Conservation (phyloP, 2,797 vertebrate species). For the Hippocampus kuda region DNA sequence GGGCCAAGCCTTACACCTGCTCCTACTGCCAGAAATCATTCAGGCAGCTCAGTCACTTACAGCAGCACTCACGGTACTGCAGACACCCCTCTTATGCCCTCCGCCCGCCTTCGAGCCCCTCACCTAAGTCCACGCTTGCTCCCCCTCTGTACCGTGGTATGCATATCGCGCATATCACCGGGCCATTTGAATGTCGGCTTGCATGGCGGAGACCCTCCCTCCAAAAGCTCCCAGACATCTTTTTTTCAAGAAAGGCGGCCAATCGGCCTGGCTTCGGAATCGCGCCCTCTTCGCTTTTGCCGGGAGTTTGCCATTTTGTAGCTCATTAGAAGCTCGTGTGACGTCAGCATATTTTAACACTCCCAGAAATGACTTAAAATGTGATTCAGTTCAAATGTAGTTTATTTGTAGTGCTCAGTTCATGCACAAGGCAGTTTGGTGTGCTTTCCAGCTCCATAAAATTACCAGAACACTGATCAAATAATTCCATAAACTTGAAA, state of each 20-base stretch:
- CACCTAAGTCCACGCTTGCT: conserved; percentile 35
- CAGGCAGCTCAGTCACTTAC: conserved; percentile 99
- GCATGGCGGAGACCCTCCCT: background rate
- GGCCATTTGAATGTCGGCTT: conserved; percentile 1
- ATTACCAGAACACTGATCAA: too few relatives aligned
- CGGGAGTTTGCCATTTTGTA: too few relatives aligned
- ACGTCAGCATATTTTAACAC: too few relatives aligned
- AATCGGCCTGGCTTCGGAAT: background rate
- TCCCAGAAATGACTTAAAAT: too few relatives aligned
- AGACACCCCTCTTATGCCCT: conserved; percentile 25
- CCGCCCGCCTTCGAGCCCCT: conserved; percentile 15
- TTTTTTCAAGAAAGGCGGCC: background rate
- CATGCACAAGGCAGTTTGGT: too few relatives aligned
- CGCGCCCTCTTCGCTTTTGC: too few relatives aligned
- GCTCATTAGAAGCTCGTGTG: too few relatives aligned
- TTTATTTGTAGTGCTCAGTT: background rate
- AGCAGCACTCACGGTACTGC: conserved; percentile 99
- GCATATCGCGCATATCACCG: conserved; percentile 29
- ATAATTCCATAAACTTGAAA: too few relatives aligned
- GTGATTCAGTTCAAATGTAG: background rate
- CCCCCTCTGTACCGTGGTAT: conserved; percentile 29
- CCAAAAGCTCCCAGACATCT: background rate
- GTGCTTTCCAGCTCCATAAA: too few relatives aligned
- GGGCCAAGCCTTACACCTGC: conserved; percentile 99
- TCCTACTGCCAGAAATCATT: conserved; percentile 99